Evolutionary conservation across 2,888 invertebrate species (phyloP).

Genomic region (Rhimphoctona megacephalus): DNA sequence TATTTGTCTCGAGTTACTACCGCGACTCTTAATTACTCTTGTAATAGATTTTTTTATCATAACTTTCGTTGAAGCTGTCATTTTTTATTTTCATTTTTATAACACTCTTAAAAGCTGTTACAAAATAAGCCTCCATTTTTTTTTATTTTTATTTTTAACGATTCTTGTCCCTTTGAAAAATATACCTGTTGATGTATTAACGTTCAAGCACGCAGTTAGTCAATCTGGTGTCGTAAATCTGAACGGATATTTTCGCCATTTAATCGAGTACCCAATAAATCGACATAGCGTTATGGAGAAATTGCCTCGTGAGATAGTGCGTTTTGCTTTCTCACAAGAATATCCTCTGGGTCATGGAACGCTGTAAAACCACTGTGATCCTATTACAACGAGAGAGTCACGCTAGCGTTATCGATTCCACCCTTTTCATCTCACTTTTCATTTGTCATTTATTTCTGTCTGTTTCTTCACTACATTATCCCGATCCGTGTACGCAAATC

Average conservation of each 20-base stretch:
- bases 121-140: neutral
- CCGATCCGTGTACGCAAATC: neutral
- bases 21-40: too few species aligned
- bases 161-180: neutral
- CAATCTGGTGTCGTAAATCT: slow-evolving; percentile 19
- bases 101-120: neutral
- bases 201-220: neutral
- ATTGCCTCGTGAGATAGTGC: slow-evolving; percentile 32
- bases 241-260: slow-evolving; percentile 26
- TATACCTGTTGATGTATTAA: neutral
- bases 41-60: neutral
- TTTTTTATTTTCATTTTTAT: neutral
- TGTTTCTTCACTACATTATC: neutral
- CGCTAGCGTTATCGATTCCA: slow-evolving; percentile 52
- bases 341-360: slow-evolving; percentile 21
- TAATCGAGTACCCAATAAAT: slow-evolving; percentile 50
- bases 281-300: slow-evolving; percentile 20
- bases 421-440: slow-evolving; percentile 44
- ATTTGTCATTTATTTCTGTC: slow-evolving; percentile 8
- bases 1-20: too few species aligned
- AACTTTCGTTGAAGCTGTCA: neutral
- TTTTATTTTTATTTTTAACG: neutral
- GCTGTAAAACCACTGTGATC: slow-evolving; percentile 57
- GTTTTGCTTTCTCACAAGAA: slow-evolving; percentile 15
- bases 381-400: slow-evolving; percentile 54